phyloP scores from a whole-genome alignment of 2,797 vertebrate species.

The Miichthys miiuy region DNA sequence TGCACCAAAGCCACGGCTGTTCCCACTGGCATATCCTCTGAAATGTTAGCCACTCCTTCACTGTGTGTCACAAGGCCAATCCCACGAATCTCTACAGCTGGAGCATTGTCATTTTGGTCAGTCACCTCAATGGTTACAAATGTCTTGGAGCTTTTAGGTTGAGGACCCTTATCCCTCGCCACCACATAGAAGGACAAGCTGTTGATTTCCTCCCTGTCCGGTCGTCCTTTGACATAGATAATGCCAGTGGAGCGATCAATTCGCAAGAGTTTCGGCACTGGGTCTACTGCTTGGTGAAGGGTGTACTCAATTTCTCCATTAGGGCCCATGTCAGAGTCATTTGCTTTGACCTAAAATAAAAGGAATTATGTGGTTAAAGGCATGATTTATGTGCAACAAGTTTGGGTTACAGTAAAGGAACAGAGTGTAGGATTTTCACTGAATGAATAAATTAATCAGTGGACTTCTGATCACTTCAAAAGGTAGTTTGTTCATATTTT shows the following conservation, averaged over 20 bases:
- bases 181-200: conserved; percentile 94
- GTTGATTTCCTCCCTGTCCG: conserved; percentile 95
- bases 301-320: conserved; percentile 98
- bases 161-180: conserved; percentile 96
- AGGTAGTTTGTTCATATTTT: conserved; percentile 39
- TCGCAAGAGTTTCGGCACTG: conserved; percentile 92
- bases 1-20: conserved; percentile 97
- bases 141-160: conserved; percentile 94
- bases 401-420: conserved; percentile 35
- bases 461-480: conserved; percentile 42
- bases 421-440: conserved; percentile 20
- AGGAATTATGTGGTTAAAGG: conserved; percentile 58
- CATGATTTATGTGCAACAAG: conserved; percentile 29
- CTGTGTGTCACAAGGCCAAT: conserved; percentile 97
- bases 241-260: conserved; percentile 93
- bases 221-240: conserved; percentile 94
- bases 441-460: conserved; percentile 48
- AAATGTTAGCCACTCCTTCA: conserved; percentile 97
- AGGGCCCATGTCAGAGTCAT: conserved; percentile 95
- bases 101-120: conserved; percentile 97
- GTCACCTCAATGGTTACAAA: conserved; percentile 95
- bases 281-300: conserved; percentile 94
- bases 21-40: conserved; percentile 96
- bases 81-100: conserved; percentile 96
- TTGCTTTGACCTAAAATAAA: conserved; percentile 93